Base-by-base conservation (phyloP, 1,140 invertebrate genomes). In the Carposina sasakii region DNA sequence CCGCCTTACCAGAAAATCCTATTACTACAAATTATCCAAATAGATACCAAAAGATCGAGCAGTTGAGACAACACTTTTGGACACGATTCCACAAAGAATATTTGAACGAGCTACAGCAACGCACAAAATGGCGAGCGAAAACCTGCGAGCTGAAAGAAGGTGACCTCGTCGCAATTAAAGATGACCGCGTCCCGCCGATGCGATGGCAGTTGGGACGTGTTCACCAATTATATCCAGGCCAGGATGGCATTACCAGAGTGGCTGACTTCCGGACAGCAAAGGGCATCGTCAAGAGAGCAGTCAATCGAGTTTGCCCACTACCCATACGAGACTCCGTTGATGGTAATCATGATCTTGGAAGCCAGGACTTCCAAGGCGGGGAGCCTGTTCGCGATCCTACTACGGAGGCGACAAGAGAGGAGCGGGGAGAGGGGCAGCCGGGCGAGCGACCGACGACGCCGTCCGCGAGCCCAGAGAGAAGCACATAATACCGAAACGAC, bases 131-230 rank as follows among this genome's bases (percentile, higher is more conserved):
- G 36, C 3, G 15, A 3, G 5, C 3, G 21, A 3, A 2, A 5
- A 3, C 5, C 17, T 8, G 21, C 16, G 16, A 39, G 2, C 3
- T 39, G 21, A 39, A 39, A 20, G 15, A 19, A 3, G 36, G 21
- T 20, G 6, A 5, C 3, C 5, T 39, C 2, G 36, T 39, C 15
- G 4, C 21, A 5, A 5, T 66, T 16, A 57, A 48, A 22, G 20
- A 60, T 10, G 44, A 54, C 21, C 46, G 41, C n/a, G 20, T 52
- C 17, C 60, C 48, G n/a, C 60, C 54, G 0, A 16, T 51, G 8
- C 43, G 62, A 16, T 75, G 67, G 69, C 36, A 22, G 31, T 8
- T 73, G 4, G 75, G 64, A 30, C 41, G 64, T 33, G 45, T 76
- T 12, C 33, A 50, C 0, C 28, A 53, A 34, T 17, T 58, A 6